Conservation (phyloP, 1,140 invertebrate species). For the Arctopsyche grandis region DNA sequence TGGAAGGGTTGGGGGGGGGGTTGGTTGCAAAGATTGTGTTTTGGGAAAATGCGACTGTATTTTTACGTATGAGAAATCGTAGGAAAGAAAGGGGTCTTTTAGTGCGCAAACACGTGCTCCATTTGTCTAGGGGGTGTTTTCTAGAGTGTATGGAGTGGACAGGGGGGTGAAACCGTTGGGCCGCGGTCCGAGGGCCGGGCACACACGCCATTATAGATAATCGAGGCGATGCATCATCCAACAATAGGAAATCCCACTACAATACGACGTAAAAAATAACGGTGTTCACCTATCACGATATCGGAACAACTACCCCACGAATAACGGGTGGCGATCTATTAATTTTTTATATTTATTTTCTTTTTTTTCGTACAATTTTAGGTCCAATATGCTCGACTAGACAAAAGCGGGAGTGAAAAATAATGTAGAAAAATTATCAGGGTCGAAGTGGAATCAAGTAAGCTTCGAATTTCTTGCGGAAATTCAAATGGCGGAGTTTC, state of each 20-base stretch:
- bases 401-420: too few relatives aligned
- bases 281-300: slow-evolving; percentile 28
- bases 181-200: slow-evolving; percentile 11
- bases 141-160: neutral
- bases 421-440: too few relatives aligned
- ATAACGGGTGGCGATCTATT: too few relatives aligned
- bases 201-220: slow-evolving; percentile 41
- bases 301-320: neutral
- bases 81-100: slow-evolving; percentile 12
- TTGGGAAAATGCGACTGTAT: too few relatives aligned
- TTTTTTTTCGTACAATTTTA: too few relatives aligned
- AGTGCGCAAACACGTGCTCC: slow-evolving; percentile 8
- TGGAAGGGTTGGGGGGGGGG: neutral
- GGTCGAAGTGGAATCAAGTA: too few relatives aligned
- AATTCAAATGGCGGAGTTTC: too few relatives aligned
- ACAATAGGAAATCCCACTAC: slow-evolving; percentile 41
- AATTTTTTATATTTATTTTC: too few relatives aligned
- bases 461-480: too few relatives aligned
- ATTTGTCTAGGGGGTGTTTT: slow-evolving; percentile 20
- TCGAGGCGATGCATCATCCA: slow-evolving; percentile 42
- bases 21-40: too few relatives aligned
- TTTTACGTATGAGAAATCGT: neutral
- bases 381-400: too few relatives aligned
- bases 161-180: neutral
- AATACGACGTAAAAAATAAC: slow-evolving; percentile 38